Conservation (phyloP, 2,113 vertebrate species). For the Alosa alosa region DNA sequence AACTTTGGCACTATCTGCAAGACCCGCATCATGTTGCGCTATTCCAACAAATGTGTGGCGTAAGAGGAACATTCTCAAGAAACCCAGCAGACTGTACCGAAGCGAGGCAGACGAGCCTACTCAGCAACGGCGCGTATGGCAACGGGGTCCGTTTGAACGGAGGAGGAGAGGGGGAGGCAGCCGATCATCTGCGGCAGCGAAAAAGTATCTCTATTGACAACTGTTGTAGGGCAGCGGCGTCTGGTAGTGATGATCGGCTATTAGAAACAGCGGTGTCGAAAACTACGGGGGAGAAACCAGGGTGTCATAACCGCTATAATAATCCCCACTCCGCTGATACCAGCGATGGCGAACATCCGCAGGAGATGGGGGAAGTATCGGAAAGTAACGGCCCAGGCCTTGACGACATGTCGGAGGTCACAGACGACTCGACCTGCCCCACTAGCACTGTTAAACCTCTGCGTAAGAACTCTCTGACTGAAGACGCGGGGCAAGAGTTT, state of each 20-base stretch:
- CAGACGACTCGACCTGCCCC: background rate
- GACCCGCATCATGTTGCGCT: conserved; percentile 86
- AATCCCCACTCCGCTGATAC: background rate
- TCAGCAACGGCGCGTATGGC: conserved; percentile 59
- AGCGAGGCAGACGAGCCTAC: conserved; percentile 39
- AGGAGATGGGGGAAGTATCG: background rate
- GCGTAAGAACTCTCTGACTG: conserved; percentile 90
- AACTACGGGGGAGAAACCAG: conserved; percentile 25
- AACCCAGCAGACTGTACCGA: background rate
- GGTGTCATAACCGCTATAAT: background rate
- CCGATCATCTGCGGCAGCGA: background rate
- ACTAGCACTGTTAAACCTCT: conserved; percentile 59
- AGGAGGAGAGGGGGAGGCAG: conserved; percentile 37
- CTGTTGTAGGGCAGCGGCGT: background rate
- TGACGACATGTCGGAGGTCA: background rate
- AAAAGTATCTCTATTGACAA: background rate
- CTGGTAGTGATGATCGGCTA: conserved; percentile 48
- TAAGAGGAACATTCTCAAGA: conserved; percentile 62
- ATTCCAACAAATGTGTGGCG: conserved; percentile 88
- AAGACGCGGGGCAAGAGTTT: conserved; percentile 80
- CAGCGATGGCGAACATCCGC: conserved; percentile 22
- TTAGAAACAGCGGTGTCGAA: conserved; percentile 61
- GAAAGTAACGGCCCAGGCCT: background rate
- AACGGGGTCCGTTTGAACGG: conserved; percentile 9
- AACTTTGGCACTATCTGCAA: conserved; percentile 68